Percentiles rank a stretch among this genome's conserved stretches.
Evolutionary conservation across 2,888 invertebrate genomes (phyloP).

Genomic region (Drosophila dives): DNA sequence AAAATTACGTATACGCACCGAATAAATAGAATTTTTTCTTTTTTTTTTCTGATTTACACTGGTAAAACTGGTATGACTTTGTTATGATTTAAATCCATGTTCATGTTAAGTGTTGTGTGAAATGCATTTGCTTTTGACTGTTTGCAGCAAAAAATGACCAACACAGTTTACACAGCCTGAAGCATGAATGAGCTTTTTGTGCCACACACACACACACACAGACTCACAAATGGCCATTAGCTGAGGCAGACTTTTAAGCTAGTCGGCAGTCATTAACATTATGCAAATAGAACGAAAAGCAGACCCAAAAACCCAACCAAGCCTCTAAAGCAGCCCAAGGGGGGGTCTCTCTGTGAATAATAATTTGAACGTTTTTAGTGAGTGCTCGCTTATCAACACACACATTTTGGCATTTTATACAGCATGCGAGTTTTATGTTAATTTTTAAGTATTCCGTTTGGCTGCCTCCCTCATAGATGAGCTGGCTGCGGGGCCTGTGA

Average conservation of each 20-base stretch:
- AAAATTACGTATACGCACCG: constrained; percentile 34
- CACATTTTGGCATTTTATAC: constrained; percentile 65
- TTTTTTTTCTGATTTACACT: neutral
- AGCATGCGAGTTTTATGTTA: constrained; percentile 72
- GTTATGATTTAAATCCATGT: constrained; percentile 7
- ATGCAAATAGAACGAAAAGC: constrained; percentile 50
- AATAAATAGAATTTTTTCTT: neutral
- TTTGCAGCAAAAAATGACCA: constrained; percentile 48
- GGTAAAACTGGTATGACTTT: neutral
- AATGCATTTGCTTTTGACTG: constrained; percentile 2
- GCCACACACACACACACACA: constrained; percentile 3
- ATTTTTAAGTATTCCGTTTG: constrained; percentile 60
- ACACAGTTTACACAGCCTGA: constrained; percentile 43
- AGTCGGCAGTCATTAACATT: constrained; percentile 45
- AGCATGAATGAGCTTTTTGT: constrained; percentile 48
- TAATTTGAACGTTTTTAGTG: constrained; percentile 52
- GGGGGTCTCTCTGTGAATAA: constrained; percentile 21
- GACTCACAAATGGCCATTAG: constrained; percentile 43
- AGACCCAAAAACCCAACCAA: constrained; percentile 2
- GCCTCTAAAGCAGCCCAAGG: neutral
- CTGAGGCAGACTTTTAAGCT: constrained; percentile 50
- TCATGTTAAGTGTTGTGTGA: constrained; percentile 7
- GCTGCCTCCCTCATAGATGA: constrained; percentile 21
- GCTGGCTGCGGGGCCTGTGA: neutral
- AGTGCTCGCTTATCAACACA: constrained; percentile 61